Percentiles rank a stretch among this genome's conserved stretches.
These are phyloP conservation scores for Saccostrea cuccullata DNA, from an alignment of 1,140 invertebrate genomes.

Conservation along the genomic window DNA sequence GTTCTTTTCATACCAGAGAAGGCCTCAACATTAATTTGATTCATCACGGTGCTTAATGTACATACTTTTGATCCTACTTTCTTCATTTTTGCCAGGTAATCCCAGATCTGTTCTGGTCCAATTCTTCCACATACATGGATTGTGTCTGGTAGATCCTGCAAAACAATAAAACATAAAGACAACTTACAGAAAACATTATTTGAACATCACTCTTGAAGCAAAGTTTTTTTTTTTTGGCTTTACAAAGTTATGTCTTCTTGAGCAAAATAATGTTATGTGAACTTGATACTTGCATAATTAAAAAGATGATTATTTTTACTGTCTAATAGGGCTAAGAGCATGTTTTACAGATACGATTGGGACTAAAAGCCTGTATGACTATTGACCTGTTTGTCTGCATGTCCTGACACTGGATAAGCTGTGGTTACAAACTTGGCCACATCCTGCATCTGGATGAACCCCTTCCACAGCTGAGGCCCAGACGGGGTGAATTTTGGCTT, in stretches of 20 bases:
- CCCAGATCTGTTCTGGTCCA: constrained; percentile 93
- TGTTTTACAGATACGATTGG: too few relatives aligned
- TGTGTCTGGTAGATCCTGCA: constrained; percentile 86
- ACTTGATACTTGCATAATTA: too few relatives aligned
- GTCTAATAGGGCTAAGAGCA: too few relatives aligned
- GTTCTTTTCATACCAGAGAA: too few relatives aligned
- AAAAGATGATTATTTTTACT: too few relatives aligned
- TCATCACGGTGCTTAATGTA: background rate
- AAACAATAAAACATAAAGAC: background rate
- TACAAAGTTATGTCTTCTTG: background rate
- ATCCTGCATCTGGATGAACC: constrained; percentile 93
- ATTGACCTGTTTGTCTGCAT: constrained; percentile 67
- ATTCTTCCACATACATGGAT: constrained; percentile 95
- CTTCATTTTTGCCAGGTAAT: constrained; percentile 89
- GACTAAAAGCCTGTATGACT: background rate
- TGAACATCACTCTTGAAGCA: background rate
- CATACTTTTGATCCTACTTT: constrained; percentile 83
- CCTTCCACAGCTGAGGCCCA: constrained; percentile 86
- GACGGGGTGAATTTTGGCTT: constrained; percentile 69
- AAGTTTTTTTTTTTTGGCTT: background rate
- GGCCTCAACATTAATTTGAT: too few relatives aligned
- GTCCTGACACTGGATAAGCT: constrained; percentile 85
- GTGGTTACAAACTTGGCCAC: constrained; percentile 92
- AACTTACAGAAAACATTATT: too few relatives aligned
- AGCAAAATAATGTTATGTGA: too few relatives aligned